These are phyloP conservation scores for Tiliqua scincoides DNA, from an alignment of 2,113 vertebrate species.

Conservation along the genomic window DNA sequence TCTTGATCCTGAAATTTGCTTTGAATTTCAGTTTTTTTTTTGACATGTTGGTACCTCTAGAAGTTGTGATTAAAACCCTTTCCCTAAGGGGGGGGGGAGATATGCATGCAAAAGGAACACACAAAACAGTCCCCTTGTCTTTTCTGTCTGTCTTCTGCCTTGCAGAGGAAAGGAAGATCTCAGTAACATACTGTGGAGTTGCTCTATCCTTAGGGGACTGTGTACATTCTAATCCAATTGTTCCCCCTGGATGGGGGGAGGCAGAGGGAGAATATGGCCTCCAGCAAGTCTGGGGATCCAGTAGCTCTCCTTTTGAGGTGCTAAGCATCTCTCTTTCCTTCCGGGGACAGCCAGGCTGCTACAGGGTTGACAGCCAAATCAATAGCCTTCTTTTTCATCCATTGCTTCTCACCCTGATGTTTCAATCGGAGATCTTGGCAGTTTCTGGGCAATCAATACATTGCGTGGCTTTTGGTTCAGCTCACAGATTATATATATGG, in stretches of 20 bases:
- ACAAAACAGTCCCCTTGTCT: neutral
- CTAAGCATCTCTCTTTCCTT: neutral
- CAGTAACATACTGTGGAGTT: neutral
- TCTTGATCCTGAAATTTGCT: neutral
- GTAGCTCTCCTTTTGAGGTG: constrained; percentile 16
- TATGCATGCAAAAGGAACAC: neutral
- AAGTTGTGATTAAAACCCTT: neutral
- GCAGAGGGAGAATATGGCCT: neutral
- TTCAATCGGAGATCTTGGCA: constrained; percentile 57
- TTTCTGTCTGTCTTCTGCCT: neutral
- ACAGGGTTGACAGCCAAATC: constrained; percentile 4
- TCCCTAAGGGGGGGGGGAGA: neutral
- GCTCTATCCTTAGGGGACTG: constrained; percentile 36
- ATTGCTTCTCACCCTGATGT: constrained; percentile 29
- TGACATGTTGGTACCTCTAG: too few relatives aligned
- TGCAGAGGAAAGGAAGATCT: too few relatives aligned
- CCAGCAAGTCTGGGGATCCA: neutral
- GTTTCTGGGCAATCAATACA: constrained; percentile 13
- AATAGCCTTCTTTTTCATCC: constrained; percentile 4
- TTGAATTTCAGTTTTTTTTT: too few relatives aligned
- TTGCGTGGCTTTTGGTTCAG: neutral
- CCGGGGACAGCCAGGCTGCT: neutral
- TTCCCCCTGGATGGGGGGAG: neutral
- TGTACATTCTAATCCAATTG: constrained; percentile 63
- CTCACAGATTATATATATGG: neutral